These are phyloP conservation scores for Cylas formicarius DNA, from an alignment of 1,140 invertebrate genomes.

Conservation along the genomic window DNA sequence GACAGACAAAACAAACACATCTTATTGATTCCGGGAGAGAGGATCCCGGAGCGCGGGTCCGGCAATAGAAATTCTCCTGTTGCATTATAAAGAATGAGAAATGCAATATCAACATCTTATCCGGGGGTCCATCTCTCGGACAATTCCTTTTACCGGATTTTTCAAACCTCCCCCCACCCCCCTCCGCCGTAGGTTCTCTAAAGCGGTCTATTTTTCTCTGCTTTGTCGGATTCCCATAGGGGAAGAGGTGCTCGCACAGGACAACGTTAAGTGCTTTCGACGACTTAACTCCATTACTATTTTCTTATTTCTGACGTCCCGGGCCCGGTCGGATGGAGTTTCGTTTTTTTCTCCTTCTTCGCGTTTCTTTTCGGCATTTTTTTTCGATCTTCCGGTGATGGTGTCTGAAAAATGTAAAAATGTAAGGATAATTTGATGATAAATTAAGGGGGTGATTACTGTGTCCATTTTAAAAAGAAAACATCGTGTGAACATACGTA, in stretches of 20 bases:
- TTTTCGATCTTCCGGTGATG: too few relatives aligned
- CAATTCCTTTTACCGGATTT: conserved; percentile 38
- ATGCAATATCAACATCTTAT: conserved; percentile 43
- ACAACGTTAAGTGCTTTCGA: conserved; percentile 36
- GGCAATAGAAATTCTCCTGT: conserved; percentile 32
- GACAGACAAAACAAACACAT: conserved; percentile 24
- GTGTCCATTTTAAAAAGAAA: too few relatives aligned
- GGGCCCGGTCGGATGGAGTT: too few relatives aligned
- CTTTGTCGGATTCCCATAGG: conserved; percentile 30
- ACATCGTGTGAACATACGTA: too few relatives aligned
- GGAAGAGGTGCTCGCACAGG: conserved; percentile 20
- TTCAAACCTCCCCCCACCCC: too few relatives aligned
- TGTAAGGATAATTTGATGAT: too few relatives aligned
- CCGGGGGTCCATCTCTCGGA: conserved; percentile 38
- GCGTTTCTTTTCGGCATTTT: too few relatives aligned
- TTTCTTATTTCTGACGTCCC: conserved; percentile 24
- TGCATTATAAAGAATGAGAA: conserved; percentile 43
- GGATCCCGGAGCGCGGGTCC: conserved; percentile 10
- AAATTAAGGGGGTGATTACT: too few relatives aligned
- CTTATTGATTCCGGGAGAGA: conserved; percentile 17
- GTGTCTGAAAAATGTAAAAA: too few relatives aligned
- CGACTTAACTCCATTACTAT: conserved; percentile 32
- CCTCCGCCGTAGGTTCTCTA: too few relatives aligned
- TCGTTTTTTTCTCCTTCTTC: too few relatives aligned
- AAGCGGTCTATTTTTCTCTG: conserved; percentile 36